phyloP scores from a whole-genome alignment of 2,888 invertebrate genomes.

The Tenodera sinensis region DNA sequence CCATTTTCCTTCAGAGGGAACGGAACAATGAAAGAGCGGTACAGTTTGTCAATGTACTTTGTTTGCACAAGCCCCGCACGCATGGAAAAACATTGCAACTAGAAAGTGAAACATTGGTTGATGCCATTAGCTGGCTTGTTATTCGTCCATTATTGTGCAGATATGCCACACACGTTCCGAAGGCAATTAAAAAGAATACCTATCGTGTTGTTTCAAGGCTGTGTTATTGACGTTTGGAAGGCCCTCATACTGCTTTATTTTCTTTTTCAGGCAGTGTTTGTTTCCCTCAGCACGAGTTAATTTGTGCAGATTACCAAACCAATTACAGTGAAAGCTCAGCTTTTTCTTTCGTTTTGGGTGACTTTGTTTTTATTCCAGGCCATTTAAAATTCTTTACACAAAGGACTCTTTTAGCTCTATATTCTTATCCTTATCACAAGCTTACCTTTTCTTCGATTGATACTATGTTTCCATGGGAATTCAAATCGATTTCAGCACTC shows the following conservation, averaged over 20 bases:
- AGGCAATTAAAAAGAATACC: neutral
- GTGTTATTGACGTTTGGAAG: neutral
- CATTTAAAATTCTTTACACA: no score
- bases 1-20: neutral
- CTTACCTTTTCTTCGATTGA: no score
- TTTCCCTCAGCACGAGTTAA: neutral
- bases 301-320: no score
- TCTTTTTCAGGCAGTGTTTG: neutral
- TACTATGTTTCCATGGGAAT: no score
- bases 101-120: neutral
- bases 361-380: no score
- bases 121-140: neutral
- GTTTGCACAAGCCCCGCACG: neutral
- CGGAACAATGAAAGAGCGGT: neutral
- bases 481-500: no score
- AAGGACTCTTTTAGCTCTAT: no score
- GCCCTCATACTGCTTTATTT: neutral
- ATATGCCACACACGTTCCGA: neutral
- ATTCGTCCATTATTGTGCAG: neutral
- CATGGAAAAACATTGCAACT: neutral
- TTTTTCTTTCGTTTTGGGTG: no score
- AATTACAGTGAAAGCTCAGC: no score
- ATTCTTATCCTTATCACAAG: no score
- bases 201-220: neutral
- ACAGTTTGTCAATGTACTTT: neutral